phyloP scores from a whole-genome alignment of 1,140 invertebrate species.

The Drosophila funebris region DNA sequence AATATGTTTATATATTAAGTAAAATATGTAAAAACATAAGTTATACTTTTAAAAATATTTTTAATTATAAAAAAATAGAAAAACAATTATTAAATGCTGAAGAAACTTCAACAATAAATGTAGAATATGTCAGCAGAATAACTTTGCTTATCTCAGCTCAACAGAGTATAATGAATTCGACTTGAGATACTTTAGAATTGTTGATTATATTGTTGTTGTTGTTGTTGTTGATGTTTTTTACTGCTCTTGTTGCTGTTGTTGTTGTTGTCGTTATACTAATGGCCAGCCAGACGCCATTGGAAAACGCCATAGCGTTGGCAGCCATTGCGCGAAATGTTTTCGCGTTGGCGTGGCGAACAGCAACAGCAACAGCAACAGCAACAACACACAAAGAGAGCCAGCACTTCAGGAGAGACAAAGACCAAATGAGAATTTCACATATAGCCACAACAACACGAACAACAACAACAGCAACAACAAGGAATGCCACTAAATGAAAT shows the following conservation, averaged over 20 bases:
- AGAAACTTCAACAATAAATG: too few species aligned
- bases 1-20: too few species aligned
- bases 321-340: constrained; percentile 62
- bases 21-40: too few species aligned
- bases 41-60: too few species aligned
- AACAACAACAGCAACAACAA: constrained; percentile 13
- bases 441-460: constrained; percentile 12
- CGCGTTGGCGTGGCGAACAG: constrained; percentile 56
- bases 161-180: constrained; percentile 4
- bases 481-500: constrained; percentile 69
- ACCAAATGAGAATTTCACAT: constrained; percentile 45
- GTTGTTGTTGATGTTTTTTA: not conserved
- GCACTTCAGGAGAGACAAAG: constrained; percentile 41
- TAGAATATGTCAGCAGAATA: too few species aligned
- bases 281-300: constrained; percentile 70
- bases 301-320: constrained; percentile 58
- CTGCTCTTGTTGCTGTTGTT: constrained; percentile 14
- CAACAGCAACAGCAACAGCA: constrained; percentile 35
- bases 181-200: constrained; percentile 9
- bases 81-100: too few species aligned
- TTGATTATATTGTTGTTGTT: constrained; percentile 9
- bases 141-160: not conserved
- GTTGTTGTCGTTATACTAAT: constrained; percentile 54
- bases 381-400: constrained; percentile 31
- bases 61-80: too few species aligned